Base-by-base conservation (phyloP, 2,113 vertebrate species). In the Amblyornis subalaris region DNA sequence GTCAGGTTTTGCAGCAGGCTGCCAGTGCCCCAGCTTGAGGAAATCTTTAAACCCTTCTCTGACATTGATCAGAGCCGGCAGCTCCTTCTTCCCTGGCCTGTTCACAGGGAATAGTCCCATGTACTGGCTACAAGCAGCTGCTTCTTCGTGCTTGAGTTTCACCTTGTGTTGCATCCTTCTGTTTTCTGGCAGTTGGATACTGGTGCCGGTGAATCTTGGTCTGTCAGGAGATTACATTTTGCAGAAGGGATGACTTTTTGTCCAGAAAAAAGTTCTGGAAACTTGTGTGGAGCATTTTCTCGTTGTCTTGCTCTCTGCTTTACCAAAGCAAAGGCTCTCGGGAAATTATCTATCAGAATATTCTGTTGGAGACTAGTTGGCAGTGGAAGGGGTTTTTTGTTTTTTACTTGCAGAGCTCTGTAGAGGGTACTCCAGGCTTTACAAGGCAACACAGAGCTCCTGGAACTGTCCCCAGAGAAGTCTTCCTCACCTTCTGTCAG, bases 361-460 rank as follows among this genome's bases (percentile, higher is more conserved):
- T 62, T 35, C 21, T 65, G 7, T 24, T 55, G 36, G 61, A 71
- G 83, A n/a, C 45, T 35, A 31, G 28, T 40, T 74, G 71, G 33
- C 50, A 75, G 51, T 5, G 3, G 57, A 74, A 87, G 19, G 29
- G 19, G 3, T 0, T 12, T 19, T 67, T 38, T 76, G 89, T 98
- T 95, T 92, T 66, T 71, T 86, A 77, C 87, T 96, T 97, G 78
- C 48, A 70, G 64, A 84, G 73, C 57, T 91, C 97, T 92, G 80
- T 84, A 98, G 97, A 96, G 96, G 97, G 96, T 95, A 95, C 94
- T 76, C 69, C 55, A 94, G 88, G 62, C 95, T 91, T 96, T 85
- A 54, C 38, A 51, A 96, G 73, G 77, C 66, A 83, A 23, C 3
- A 9, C 33, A 44, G 44, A 64, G 67, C 73, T 79, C 44, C 74